Base-by-base conservation (phyloP, 2,113 vertebrate species). In the Pleuronectes platessa region DNA sequence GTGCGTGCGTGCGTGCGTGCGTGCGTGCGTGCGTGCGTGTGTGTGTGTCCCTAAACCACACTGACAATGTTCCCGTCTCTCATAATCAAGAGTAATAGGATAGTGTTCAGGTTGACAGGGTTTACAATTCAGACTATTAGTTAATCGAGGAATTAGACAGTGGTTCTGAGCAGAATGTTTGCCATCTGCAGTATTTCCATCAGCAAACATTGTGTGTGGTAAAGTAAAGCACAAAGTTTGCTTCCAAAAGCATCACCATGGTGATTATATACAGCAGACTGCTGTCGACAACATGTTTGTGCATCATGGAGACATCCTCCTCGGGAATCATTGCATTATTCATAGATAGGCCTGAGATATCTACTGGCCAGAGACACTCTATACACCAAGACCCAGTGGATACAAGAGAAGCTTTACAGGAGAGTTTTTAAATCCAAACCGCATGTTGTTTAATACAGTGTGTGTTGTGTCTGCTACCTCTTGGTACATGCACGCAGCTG, bases 281-380 rank as follows among this genome's bases (percentile, higher is more conserved):
- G 61, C 60, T 55, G 63, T 61, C 35, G 67, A n/a, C 40, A 55
- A 69, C 63, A 53, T 76, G 56, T 76, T 68, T 62, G 61, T 63
- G 27, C 45, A 40, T 79, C 55, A 26, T 65, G 63, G 62, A 73
- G 58, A 69, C 47, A 35, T 60, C 20, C 65, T 59, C 69, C 77
- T 74, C 27, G 71, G 69, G 69, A 61, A 63, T 77, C 17, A 24
- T 40, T 86, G 45, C 75, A 87, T 82, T 65, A 86, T 87, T 85
- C 72, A 82, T 81, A 26, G 35, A 70, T 69, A 40, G 67, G 47
- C 60, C 67, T 17, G 55, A 69, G 74, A 61, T 79, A 54, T 65
- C 54, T 58, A 13, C 55, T 68, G 68, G 76, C 67, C 63, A 69
- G 27, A 63, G 31, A 69, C 69, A 69, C 69, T 60, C 51, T 63